Base-by-base conservation (phyloP, 2,888 invertebrate genomes). In the Athalia cordata region DNA sequence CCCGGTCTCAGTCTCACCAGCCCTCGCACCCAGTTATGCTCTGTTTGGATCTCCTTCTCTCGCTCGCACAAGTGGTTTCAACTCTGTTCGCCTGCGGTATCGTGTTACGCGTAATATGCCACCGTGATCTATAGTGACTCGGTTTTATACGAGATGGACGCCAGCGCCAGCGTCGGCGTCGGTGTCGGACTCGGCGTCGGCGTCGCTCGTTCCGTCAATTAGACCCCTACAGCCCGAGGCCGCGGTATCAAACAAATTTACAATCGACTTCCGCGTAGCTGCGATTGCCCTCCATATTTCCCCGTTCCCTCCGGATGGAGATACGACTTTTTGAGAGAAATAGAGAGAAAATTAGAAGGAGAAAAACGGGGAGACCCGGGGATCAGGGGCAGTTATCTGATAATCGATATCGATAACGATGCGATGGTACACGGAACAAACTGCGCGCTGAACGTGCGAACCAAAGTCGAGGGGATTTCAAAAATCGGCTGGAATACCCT, bases 51-150 rank as follows among this genome's bases (percentile, higher is more conserved):
- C 79, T 72, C 78, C 70, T 74, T 70, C 80, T 77, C 72, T 79
- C 55, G 79, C 82, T 82, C 84, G 81, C 81, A 85, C 84, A 85
- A 85, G 85, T 85, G 85, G 85, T 85, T 85, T 81, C 84, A 81
- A 84, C 81, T 84, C 84, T 83, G 85, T 80, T 83, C 85, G 85
- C 84, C 85, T 83, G 81, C 85, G 86, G 86, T 87, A 84, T 87
- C 86, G 87, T 86, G 84, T 87, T 87, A 86, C 87, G 84, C 86
- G 86, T 87, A 87, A 86, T 86, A 86, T 86, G 87, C 83, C 80
- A 80, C 81, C 83, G 84, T 75, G 75, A 75, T 83, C 85, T 85
- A 85, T 85, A 84, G 80, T 81, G 75, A 64, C 75, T 75, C 62
- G 75, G 75, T 75, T 75, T 62, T 75, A 75, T 62, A 75, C 62